phyloP scores from a whole-genome alignment of 1,140 invertebrate species.

The Paraescarpia echinospica region DNA sequence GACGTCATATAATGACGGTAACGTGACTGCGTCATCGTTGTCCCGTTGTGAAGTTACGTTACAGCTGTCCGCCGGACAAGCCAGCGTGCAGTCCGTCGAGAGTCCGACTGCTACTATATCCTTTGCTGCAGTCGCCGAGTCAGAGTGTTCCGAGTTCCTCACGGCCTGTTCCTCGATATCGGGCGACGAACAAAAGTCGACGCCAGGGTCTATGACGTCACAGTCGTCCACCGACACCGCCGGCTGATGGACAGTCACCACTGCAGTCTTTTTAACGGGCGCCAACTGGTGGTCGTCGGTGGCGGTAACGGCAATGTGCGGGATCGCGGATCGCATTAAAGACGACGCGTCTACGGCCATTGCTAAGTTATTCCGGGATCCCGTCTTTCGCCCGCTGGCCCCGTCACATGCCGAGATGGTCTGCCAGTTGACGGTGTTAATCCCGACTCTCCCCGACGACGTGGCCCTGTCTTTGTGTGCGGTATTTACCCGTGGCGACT shows the following conservation, averaged over 20 bases:
- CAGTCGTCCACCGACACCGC: background rate
- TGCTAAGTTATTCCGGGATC: background rate
- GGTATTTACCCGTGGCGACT: background rate
- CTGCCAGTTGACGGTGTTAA: background rate
- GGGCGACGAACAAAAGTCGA: no score
- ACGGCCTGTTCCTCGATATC: background rate
- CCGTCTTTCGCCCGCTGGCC: background rate
- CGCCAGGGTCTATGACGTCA: background rate
- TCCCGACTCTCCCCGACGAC: background rate
- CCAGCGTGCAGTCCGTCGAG: background rate
- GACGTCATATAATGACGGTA: background rate
- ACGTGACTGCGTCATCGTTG: background rate
- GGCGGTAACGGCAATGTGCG: background rate
- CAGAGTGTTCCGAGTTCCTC: background rate
- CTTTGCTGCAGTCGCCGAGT: background rate
- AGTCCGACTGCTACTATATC: background rate
- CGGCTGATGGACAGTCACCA: background rate
- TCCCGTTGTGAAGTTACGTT: background rate
- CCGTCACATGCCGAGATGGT: background rate
- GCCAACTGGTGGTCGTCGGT: background rate
- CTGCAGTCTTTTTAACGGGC: background rate
- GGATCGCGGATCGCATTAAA: background rate
- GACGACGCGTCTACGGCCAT: background rate
- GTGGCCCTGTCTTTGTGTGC: background rate
- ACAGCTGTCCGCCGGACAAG: background rate